A percentile compares a stretch with the other conserved stretches of the same genome.
These are phyloP conservation scores for Oncopodura yosiiana DNA, from an alignment of 1,140 invertebrate genomes.

Conservation along the genomic window DNA sequence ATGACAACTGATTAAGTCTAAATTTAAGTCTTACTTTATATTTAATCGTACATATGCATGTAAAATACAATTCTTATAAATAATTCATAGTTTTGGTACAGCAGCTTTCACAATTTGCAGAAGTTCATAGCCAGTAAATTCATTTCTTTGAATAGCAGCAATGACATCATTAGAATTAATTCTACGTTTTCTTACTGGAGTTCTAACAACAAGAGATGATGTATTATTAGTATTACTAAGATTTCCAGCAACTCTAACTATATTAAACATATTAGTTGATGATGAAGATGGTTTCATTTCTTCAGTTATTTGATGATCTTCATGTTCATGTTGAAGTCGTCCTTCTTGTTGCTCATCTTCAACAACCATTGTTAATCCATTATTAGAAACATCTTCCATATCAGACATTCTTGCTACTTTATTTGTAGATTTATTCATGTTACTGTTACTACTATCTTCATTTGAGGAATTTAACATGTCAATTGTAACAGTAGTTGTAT, in stretches of 20 bases:
- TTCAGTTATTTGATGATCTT: not conserved
- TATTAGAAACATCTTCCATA: no score
- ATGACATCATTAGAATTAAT: conserved; percentile 18
- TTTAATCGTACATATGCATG: not conserved
- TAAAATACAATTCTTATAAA: not conserved
- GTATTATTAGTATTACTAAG: not conserved
- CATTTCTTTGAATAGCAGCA: conserved; percentile 12
- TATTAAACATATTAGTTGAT: no score
- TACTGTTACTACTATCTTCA: no score
- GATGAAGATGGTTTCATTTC: conserved; percentile 1
- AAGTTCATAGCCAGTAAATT: conserved; percentile 28
- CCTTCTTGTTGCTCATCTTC: no score
- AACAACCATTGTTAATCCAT: no score
- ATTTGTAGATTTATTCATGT: no score
- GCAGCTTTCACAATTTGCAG: conserved; percentile 22
- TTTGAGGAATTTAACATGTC: no score
- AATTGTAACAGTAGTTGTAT: no score
- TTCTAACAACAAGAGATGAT: not conserved
- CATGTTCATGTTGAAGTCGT: not conserved
- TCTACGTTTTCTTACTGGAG: not conserved
- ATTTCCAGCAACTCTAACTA: conserved; percentile 4
- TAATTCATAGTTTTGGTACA: conserved; percentile 17
- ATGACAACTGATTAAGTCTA: no score
- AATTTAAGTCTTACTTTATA: no score
- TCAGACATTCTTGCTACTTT: no score